Evolutionary conservation across 2,797 vertebrate genomes (phyloP).

Genomic region (Danio albolineatus): DNA sequence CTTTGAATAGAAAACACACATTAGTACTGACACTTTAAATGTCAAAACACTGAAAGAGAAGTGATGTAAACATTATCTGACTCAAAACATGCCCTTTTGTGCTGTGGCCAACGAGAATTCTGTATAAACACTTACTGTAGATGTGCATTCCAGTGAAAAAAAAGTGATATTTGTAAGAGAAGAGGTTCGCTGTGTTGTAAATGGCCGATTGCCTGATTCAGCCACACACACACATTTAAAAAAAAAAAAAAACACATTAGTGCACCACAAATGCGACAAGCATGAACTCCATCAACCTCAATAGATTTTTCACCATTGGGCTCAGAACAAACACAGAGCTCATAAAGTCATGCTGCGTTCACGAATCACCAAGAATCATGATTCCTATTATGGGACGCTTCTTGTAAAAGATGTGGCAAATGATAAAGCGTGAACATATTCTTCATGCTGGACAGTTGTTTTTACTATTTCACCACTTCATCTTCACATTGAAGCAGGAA

Average conservation of each 20-base stretch:
- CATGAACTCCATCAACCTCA: conserved; percentile 41
- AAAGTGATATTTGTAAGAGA: conserved; percentile 8
- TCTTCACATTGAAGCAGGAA: not conserved
- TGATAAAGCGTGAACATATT: not conserved
- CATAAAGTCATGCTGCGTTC: conserved; percentile 19
- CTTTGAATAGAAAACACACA: conserved; percentile 2
- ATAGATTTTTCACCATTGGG: conserved; percentile 38
- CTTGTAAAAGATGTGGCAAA: not conserved
- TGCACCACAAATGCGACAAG: conserved; percentile 45
- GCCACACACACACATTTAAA: conserved; percentile 7
- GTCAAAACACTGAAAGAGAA: conserved; percentile 2
- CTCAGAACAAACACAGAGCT: conserved; percentile 40
- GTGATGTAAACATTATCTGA: conserved; percentile 19
- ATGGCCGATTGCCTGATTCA: conserved; percentile 40
- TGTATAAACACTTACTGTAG: not conserved
- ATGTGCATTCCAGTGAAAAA: conserved; percentile 8
- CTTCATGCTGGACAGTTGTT: not conserved
- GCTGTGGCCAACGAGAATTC: not conserved
- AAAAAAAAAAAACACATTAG: conserved; percentile 51
- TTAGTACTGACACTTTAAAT: conserved; percentile 9
- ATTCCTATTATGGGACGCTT: not conserved
- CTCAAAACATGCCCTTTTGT: conserved; percentile 5
- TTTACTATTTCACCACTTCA: conserved; percentile 9
- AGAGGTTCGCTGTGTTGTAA: conserved; percentile 34
- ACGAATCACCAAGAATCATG: conserved; percentile 24